These are phyloP conservation scores for Melieria omissa DNA, from an alignment of 2,888 invertebrate genomes.

Conservation along the genomic window DNA sequence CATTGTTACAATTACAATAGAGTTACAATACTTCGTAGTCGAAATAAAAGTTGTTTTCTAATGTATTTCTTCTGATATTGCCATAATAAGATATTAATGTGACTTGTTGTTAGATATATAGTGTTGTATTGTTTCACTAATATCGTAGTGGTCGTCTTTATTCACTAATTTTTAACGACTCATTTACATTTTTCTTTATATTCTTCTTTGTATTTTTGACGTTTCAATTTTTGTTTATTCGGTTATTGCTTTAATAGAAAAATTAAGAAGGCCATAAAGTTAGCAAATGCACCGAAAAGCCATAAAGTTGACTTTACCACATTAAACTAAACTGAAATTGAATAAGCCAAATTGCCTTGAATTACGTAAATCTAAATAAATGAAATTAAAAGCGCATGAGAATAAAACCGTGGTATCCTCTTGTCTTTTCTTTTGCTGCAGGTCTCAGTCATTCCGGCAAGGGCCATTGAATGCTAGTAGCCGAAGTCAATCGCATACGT, in stretches of 20 bases:
- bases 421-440: conserved; percentile 71
- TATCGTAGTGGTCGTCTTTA: too few relatives aligned
- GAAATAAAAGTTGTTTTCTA: too few relatives aligned
- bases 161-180: too few relatives aligned
- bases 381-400: conserved; percentile 55
- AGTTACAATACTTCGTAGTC: too few relatives aligned
- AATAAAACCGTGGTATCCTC: conserved; percentile 66
- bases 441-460: conserved; percentile 95
- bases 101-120: too few relatives aligned
- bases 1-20: too few relatives aligned
- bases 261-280: conserved; percentile 9
- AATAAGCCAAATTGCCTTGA: conserved; percentile 1
- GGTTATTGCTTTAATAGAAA: background rate
- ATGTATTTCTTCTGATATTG: too few relatives aligned
- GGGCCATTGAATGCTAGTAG: conserved; percentile 69
- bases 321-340: conserved; percentile 38
- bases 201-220: too few relatives aligned
- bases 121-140: too few relatives aligned
- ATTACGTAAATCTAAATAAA: conserved; percentile 41
- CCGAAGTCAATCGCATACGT: conserved; percentile 71
- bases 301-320: conserved; percentile 33
- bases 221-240: too few relatives aligned
- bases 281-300: conserved; percentile 14
- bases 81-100: too few relatives aligned
- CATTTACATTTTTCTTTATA: too few relatives aligned